phyloP scores from a whole-genome alignment of 2,797 vertebrate species.

The Psittacula derbiana region DNA sequence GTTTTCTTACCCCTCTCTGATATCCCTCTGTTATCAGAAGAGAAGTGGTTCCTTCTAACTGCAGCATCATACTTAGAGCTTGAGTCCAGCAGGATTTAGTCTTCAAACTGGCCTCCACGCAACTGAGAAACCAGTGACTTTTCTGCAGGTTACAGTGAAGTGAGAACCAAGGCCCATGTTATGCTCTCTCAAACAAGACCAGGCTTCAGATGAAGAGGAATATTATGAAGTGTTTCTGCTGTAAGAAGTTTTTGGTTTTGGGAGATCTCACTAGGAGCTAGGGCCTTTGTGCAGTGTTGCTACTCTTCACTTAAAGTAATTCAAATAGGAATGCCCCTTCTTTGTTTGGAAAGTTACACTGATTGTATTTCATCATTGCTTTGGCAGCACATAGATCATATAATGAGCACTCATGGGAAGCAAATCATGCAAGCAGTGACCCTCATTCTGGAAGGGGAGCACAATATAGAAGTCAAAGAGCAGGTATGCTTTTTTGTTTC shows the following conservation, averaged over 20 bases:
- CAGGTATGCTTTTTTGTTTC: constrained; percentile 82
- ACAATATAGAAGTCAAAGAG: constrained; percentile 96
- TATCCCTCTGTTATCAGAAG: not conserved
- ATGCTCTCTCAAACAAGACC: not conserved
- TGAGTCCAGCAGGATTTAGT: not conserved
- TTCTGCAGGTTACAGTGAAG: not conserved
- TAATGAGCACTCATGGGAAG: constrained; percentile 98
- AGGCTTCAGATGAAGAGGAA: not conserved
- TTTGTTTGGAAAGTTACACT: not conserved
- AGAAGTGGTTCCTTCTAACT: not conserved
- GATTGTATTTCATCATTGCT: constrained; percentile 59
- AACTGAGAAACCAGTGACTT: not conserved
- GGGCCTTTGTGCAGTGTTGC: not conserved
- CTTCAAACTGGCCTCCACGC: not conserved
- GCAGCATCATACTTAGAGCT: not conserved
- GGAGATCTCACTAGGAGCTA: not conserved
- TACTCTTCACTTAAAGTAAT: not conserved
- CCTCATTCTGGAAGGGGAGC: constrained; percentile 95
- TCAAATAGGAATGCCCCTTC: not conserved
- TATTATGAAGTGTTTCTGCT: not conserved
- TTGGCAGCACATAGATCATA: constrained; percentile 97
- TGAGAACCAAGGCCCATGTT: not conserved
- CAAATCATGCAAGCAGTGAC: constrained; percentile 99
- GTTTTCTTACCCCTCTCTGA: not conserved
- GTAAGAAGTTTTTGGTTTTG: not conserved